phyloP scores from a whole-genome alignment of 2,797 vertebrate genomes.

The Chelonia mydas region DNA sequence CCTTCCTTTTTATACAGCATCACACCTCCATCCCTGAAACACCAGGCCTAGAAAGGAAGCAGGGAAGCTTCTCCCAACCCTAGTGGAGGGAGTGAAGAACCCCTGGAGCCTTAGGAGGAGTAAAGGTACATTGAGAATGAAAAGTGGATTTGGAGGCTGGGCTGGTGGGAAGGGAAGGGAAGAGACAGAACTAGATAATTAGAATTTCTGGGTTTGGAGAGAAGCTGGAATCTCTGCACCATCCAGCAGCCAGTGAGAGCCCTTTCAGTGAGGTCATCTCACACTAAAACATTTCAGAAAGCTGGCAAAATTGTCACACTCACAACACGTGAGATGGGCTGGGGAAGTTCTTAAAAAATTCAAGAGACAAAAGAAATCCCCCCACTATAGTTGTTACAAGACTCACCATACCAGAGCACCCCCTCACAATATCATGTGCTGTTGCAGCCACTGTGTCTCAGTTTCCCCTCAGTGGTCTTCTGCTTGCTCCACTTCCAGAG shows the following conservation, averaged over 20 bases:
- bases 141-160: too few relatives aligned
- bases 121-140: background rate
- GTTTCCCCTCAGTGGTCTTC: too few relatives aligned
- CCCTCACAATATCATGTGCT: too few relatives aligned
- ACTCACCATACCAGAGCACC: too few relatives aligned
- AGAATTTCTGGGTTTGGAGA: background rate
- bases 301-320: too few relatives aligned
- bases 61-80: background rate
- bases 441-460: too few relatives aligned
- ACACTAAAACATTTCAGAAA: background rate
- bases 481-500: too few relatives aligned
- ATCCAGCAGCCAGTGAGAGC: background rate
- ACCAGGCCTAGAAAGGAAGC: background rate
- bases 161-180: too few relatives aligned
- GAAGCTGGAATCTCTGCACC: background rate
- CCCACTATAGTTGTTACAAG: too few relatives aligned
- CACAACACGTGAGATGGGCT: background rate
- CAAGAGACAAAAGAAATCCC: background rate
- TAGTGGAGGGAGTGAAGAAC: too few relatives aligned
- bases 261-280: background rate
- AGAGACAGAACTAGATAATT: background rate
- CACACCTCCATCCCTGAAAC: background rate
- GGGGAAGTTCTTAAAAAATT: background rate
- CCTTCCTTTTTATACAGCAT: background rate
- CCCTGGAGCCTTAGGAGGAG: background rate